Evolutionary conservation across 2,797 vertebrate species (phyloP).

Genomic region (Channa striata): DNA sequence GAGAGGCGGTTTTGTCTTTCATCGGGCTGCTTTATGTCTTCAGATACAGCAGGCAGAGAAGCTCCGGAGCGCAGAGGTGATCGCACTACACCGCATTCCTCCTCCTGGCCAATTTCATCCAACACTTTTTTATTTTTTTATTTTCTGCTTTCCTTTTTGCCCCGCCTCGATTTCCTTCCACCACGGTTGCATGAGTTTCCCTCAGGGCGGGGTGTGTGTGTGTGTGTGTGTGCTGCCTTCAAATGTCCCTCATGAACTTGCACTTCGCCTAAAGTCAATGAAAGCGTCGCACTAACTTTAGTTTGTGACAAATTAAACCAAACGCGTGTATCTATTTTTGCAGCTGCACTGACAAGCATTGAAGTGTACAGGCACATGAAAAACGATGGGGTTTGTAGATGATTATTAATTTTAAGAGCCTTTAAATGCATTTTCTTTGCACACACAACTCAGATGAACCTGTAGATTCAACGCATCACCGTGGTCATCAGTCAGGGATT

Average conservation of each 20-base stretch:
- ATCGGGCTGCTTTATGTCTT: slow-evolving; percentile 67
- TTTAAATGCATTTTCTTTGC: neutral
- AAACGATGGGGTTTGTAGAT: neutral
- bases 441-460: neutral
- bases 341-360: neutral
- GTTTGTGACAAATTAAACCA: neutral
- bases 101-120: slow-evolving; percentile 56
- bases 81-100: slow-evolving; percentile 67
- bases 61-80: slow-evolving; percentile 56
- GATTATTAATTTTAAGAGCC: neutral
- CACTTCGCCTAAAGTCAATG: neutral
- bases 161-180: slow-evolving; percentile 74
- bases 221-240: slow-evolving; percentile 41
- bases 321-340: neutral
- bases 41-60: slow-evolving; percentile 23
- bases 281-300: neutral
- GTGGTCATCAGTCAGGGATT: too few relatives aligned
- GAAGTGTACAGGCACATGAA: neutral
- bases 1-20: slow-evolving; percentile 82
- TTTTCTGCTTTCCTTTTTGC: slow-evolving; percentile 27
- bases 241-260: slow-evolving; percentile 13
- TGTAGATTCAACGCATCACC: too few relatives aligned
- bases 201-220: slow-evolving; percentile 30
- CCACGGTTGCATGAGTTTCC: slow-evolving; percentile 55
- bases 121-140: slow-evolving; percentile 21